phyloP scores from a whole-genome alignment of 2,888 invertebrate genomes.

The Diabrotica balteata region DNA sequence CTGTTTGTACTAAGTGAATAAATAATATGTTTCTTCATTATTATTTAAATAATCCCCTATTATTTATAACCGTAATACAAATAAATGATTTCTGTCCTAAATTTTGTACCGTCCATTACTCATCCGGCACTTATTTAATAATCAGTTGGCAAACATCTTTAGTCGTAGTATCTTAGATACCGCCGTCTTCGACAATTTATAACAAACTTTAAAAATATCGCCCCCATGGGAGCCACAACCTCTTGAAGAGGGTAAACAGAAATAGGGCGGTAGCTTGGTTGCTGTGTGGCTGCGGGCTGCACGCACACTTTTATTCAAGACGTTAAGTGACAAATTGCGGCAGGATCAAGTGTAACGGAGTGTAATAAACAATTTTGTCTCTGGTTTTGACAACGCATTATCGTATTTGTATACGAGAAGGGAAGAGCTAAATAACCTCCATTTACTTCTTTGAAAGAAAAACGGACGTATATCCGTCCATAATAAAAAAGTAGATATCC shows the following conservation, averaged over 20 bases:
- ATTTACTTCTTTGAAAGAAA: background rate
- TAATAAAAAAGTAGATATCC: too few relatives aligned
- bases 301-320: background rate
- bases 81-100: background rate
- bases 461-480: too few relatives aligned
- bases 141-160: slow-evolving; percentile 19
- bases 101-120: slow-evolving; percentile 5
- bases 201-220: slow-evolving; percentile 22
- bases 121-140: slow-evolving; percentile 20
- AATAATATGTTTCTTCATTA: too few relatives aligned
- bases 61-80: too few relatives aligned
- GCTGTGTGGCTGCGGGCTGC: background rate
- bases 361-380: background rate
- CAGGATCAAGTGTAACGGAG: background rate
- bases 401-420: too few relatives aligned
- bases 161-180: background rate
- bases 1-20: too few relatives aligned
- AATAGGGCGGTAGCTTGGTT: background rate
- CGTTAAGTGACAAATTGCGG: slow-evolving; percentile 1
- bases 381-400: too few relatives aligned
- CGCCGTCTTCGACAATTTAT: slow-evolving; percentile 20
- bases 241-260: slow-evolving; percentile 19
- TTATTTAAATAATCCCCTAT: too few relatives aligned
- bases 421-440: background rate
- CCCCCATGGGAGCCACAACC: slow-evolving; percentile 15